Conservation (phyloP, 1,140 invertebrate species). For the Carcinoscorpius rotundicauda region DNA sequence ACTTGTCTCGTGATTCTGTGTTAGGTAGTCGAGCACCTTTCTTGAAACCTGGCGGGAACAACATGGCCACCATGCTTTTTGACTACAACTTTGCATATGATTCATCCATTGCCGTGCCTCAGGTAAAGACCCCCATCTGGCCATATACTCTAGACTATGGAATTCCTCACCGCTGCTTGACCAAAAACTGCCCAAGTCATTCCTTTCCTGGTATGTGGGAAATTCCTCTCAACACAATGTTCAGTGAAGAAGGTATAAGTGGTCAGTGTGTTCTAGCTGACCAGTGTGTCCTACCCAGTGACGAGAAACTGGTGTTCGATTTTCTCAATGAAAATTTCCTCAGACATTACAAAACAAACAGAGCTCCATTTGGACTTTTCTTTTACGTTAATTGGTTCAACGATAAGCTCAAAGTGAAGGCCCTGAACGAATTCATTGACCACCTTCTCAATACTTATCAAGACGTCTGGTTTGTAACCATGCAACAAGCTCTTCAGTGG, state of each 20-base stretch:
- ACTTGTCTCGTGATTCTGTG: conserved; percentile 55
- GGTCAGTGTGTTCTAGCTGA: conserved; percentile 84
- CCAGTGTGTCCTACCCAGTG: conserved; percentile 81
- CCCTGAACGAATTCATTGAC: conserved; percentile 71
- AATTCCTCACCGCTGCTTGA: conserved; percentile 82
- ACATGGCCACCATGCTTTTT: conserved; percentile 24
- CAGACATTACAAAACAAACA: conserved; percentile 27
- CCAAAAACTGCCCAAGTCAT: conserved; percentile 64
- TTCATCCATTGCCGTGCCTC: conserved; percentile 73
- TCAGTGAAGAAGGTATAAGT: conserved; percentile 71
- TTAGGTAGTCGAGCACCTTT: conserved; percentile 39
- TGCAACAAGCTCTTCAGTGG: conserved; percentile 76
- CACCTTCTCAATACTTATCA: conserved; percentile 60
- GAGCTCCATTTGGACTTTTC: conserved; percentile 85
- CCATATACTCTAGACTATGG: conserved; percentile 86
- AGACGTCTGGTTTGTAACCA: conserved; percentile 78
- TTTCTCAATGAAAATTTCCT: conserved; percentile 83
- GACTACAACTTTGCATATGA: conserved; percentile 88
- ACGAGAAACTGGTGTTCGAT: conserved; percentile 69
- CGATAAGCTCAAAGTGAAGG: conserved; percentile 65
- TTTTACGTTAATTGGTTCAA: conserved; percentile 93
- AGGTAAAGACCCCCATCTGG: conserved; percentile 70
- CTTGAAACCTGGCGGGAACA: conserved; percentile 25
- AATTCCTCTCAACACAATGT: conserved; percentile 81
- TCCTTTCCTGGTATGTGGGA: conserved; percentile 87